Evolutionary conservation across 2,888 invertebrate species (phyloP).

Genomic region (Stenodema calcarata): DNA sequence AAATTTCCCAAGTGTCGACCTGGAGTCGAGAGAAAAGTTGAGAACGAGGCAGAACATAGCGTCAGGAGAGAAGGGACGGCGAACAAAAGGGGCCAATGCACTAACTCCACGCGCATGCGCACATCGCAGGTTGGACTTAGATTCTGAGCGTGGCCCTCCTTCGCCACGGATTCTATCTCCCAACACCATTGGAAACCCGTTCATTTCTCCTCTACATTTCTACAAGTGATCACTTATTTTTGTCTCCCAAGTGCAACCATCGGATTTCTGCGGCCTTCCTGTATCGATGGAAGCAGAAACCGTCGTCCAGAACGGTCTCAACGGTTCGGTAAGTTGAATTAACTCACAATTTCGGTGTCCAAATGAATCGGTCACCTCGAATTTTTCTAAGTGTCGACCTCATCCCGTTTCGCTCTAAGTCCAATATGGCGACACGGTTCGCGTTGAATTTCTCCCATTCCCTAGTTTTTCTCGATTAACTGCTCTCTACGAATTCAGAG

Average conservation of each 20-base stretch:
- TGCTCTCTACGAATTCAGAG: neutral
- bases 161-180: neutral
- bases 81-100: conserved; percentile 53
- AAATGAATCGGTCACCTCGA: neutral
- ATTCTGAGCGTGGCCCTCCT: conserved; percentile 45
- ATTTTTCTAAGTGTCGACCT: conserved; percentile 41
- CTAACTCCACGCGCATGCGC: conserved; percentile 67
- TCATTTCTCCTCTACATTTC: neutral
- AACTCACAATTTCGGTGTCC: neutral
- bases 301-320: conserved; percentile 40
- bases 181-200: neutral
- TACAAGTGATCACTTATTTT: neutral
- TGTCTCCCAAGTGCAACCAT: neutral
- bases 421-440: conserved; percentile 80
- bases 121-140: conserved; percentile 63
- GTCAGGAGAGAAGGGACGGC: neutral
- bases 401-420: conserved; percentile 71
- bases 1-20: neutral
- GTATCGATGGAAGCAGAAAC: conserved; percentile 40
- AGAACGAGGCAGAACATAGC: conserved; percentile 56
- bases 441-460: neutral
- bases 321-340: conserved; percentile 48
- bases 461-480: neutral
- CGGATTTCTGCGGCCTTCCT: neutral
- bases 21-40: conserved; percentile 57